These are phyloP conservation scores for Chrysodeixis includens DNA, from an alignment of 2,888 invertebrate species.

Conservation along the genomic window DNA sequence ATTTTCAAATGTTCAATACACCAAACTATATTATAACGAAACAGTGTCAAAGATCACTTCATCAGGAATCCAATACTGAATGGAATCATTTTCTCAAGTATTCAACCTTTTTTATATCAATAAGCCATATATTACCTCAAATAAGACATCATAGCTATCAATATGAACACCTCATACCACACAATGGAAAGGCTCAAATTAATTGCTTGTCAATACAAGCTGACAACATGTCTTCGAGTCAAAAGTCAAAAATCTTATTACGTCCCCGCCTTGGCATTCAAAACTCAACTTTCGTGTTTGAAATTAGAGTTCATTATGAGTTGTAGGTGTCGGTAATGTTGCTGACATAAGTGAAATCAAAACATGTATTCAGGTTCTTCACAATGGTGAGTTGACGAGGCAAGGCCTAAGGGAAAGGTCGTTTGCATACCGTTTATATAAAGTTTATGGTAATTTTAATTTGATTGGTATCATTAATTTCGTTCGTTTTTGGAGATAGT, in stretches of 20 bases:
- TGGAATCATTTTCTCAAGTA: not conserved
- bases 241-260: slow-evolving; percentile 63
- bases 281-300: slow-evolving; percentile 21
- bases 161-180: slow-evolving; percentile 36
- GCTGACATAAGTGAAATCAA: slow-evolving; percentile 59
- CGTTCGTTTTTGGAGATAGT: slow-evolving; percentile 19
- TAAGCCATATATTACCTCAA: slow-evolving; percentile 2
- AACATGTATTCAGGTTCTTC: slow-evolving; percentile 54
- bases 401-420: slow-evolving; percentile 49
- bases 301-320: slow-evolving; percentile 30
- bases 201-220: slow-evolving; percentile 68
- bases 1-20: not conserved
- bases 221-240: slow-evolving; percentile 60
- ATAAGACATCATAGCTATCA: slow-evolving; percentile 9
- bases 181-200: slow-evolving; percentile 62
- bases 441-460: slow-evolving; percentile 49
- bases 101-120: not conserved
- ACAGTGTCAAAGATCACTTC: not conserved
- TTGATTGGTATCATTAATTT: slow-evolving; percentile 50
- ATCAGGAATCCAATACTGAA: not conserved
- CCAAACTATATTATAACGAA: not conserved
- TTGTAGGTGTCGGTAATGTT: slow-evolving; percentile 14
- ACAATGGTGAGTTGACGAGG: slow-evolving; percentile 59
- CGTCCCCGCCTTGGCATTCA: not conserved
- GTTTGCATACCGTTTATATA: slow-evolving; percentile 52